These are phyloP conservation scores for Daktulosphaira vitifoliae DNA, from an alignment of 1,140 invertebrate species.

Conservation along the genomic window DNA sequence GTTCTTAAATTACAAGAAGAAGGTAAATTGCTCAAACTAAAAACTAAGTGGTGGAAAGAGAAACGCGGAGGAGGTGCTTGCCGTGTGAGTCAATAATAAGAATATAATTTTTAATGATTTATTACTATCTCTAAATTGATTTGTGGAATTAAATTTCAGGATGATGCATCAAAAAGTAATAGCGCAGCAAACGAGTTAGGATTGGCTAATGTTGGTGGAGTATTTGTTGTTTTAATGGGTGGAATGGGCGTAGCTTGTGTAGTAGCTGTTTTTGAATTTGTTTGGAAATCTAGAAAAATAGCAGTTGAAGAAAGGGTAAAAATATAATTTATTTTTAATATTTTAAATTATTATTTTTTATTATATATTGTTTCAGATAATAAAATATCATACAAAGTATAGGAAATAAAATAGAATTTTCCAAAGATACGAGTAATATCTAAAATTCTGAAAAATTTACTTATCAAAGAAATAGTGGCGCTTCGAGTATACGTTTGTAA, in stretches of 20 bases:
- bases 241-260: constrained; percentile 82
- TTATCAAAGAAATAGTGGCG: no score
- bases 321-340: not conserved
- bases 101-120: no score
- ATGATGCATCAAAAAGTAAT: constrained; percentile 72
- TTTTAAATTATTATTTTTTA: not conserved
- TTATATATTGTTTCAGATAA: constrained; percentile 5
- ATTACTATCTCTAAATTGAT: no score
- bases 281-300: constrained; percentile 87
- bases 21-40: constrained; percentile 80
- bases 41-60: constrained; percentile 94
- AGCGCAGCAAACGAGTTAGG: constrained; percentile 76
- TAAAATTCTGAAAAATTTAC: no score
- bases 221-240: constrained; percentile 88
- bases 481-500: no score
- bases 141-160: constrained; percentile 48
- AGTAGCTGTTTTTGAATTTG: constrained; percentile 82
- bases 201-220: constrained; percentile 86
- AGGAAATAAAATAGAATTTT: constrained; percentile 8
- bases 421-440: no score
- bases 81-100: constrained; percentile 53
- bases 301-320: constrained; percentile 79
- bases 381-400: constrained; percentile 22
- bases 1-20: constrained; percentile 88
- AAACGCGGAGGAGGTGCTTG: constrained; percentile 52